phyloP scores from a whole-genome alignment of 2,888 invertebrate genomes.

The Leptinotarsa tumamoca region DNA sequence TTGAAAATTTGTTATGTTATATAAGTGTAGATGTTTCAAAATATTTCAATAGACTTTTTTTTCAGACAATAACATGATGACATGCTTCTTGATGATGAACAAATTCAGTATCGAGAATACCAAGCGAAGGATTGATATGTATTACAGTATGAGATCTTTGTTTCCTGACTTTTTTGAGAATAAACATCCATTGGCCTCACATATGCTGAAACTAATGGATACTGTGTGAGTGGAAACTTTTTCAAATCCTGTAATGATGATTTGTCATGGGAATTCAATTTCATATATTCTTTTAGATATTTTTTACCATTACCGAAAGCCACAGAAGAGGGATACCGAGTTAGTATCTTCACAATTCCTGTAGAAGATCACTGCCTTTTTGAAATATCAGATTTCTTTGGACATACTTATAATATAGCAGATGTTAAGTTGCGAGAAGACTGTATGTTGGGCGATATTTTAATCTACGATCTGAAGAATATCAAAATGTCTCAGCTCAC shows the following conservation, averaged over 20 bases:
- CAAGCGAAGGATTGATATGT: slow-evolving; percentile 32
- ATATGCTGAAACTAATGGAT: slow-evolving; percentile 29
- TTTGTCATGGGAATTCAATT: neutral
- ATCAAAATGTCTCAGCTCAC: slow-evolving; percentile 64
- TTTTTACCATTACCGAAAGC: slow-evolving; percentile 68
- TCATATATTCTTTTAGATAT: slow-evolving; percentile 57
- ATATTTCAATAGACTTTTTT: neutral
- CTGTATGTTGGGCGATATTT: slow-evolving; percentile 66
- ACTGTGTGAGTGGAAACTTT: slow-evolving; percentile 31
- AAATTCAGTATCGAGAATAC: slow-evolving; percentile 35
- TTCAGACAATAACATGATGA: slow-evolving; percentile 25
- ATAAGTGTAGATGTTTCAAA: no score
- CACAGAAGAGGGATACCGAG: slow-evolving; percentile 65
- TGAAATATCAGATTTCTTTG: slow-evolving; percentile 61
- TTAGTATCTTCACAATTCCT: slow-evolving; percentile 65
- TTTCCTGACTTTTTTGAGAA: slow-evolving; percentile 36
- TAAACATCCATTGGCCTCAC: neutral
- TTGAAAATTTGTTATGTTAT: no score
- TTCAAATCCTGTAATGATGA: neutral
- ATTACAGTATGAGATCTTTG: slow-evolving; percentile 32
- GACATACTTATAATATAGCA: slow-evolving; percentile 66
- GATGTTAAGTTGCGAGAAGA: slow-evolving; percentile 68
- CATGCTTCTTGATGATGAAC: slow-evolving; percentile 18
- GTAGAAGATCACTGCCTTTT: slow-evolving; percentile 54
- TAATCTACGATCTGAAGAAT: slow-evolving; percentile 66